Evolutionary conservation across 1,140 invertebrate genomes (phyloP), one percentile per base, ranked within the genome.

Genomic region (Alviniconcha marisindica): DNA sequence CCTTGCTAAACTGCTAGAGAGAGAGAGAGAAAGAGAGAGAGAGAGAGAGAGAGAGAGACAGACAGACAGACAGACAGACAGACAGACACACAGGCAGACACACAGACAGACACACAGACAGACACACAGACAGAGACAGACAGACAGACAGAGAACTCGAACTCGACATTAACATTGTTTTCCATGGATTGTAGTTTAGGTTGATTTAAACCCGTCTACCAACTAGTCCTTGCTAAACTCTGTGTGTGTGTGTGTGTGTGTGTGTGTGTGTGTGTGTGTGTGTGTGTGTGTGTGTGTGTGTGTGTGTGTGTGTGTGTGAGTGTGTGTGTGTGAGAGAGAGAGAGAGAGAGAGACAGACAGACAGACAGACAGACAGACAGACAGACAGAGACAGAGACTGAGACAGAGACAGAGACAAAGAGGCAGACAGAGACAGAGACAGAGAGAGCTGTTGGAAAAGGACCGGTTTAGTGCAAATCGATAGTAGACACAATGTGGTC

Each of bases 1-100:
- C n/a, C n/a, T n/a, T n/a, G n/a, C n/a, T n/a, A n/a, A n/a, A n/a
- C n/a, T n/a, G n/a, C n/a, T n/a, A 73, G 21, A 42, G 38, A 36
- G 18, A 15, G 12, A 36, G 21, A 73, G 69, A 73, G 33, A 73
- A 14, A 73, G 33, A 73, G 69, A 73, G 69, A 73, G 69, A 73
- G 15, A 73, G 69, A 73, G 69, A 76, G 2, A 76, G 73, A 76
- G 36, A 76, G 73, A 42, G 38, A 73, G 10, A 24, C 5, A 33
- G 36, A 33, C 4, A 73, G 28, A 10, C 2, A 24, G 14, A 36
- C 31, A 15, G 69, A 15, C 2, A 14, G 18, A 5, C 4, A 5
- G 14, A 15, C n/a, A 3, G 12, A n/a, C 63, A 12, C 10, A 69
- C 28, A 69, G 63, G 28, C 31, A 3, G 28, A 14, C 66, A 71